These are phyloP conservation scores for Nipponacmea schrenckii DNA, from an alignment of 2,888 invertebrate species.

Conservation along the genomic window DNA sequence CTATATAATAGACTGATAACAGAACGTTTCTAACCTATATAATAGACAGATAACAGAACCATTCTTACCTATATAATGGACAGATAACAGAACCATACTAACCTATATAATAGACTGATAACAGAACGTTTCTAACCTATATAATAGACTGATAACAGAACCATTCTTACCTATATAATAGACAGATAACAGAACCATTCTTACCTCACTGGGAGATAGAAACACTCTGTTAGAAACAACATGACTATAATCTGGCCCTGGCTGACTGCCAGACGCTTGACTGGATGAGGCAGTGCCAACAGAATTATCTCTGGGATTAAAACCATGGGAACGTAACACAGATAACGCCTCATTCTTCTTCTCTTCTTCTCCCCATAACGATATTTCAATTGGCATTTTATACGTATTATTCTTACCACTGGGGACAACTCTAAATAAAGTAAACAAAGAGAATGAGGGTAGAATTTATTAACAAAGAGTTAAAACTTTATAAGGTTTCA, in stretches of 20 bases:
- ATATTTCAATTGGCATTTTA: conserved; percentile 42
- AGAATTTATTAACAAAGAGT: background rate
- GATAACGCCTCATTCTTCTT: conserved; percentile 26
- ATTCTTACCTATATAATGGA: no score
- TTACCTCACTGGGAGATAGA: conserved; percentile 39
- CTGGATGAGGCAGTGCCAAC: conserved; percentile 18
- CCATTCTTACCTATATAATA: no score
- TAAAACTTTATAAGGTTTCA: no score
- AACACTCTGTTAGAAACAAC: conserved; percentile 27
- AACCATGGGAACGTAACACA: conserved; percentile 33
- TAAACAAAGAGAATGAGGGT: background rate
- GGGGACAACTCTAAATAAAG: conserved; percentile 39
- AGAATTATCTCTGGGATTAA: conserved; percentile 20
- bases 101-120: no score
- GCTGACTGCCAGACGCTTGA: conserved; percentile 10
- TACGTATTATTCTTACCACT: conserved; percentile 37
- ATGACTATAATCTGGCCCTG: conserved; percentile 15
- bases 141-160: no score
- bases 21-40: no score
- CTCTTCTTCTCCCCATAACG: conserved; percentile 44
- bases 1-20: no score
- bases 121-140: no score
- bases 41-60: no score
- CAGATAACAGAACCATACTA: no score
- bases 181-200: background rate